Conservation (phyloP, 2,888 invertebrate genomes). For the Protodeltote pygarga region DNA sequence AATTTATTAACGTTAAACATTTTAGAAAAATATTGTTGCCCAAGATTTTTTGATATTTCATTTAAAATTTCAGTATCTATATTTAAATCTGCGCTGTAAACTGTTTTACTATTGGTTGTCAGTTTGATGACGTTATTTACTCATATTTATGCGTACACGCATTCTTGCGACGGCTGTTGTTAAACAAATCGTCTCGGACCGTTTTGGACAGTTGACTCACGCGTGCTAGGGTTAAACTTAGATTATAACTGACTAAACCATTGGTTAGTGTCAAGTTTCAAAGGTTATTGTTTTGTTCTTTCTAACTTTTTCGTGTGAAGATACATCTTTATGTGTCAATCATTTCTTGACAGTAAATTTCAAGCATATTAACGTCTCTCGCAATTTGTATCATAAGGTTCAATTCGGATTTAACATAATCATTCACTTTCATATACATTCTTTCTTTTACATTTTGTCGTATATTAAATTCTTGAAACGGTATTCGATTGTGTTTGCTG, state of each 20-base stretch:
- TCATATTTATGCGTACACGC: constrained; percentile 52
- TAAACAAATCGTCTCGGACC: constrained; percentile 54
- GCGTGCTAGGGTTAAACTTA: constrained; percentile 62
- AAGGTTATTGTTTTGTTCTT: constrained; percentile 23
- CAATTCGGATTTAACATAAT: not conserved
- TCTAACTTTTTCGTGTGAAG: not conserved
- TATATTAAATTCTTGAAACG: not conserved
- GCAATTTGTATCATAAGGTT: not conserved
- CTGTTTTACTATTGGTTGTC: constrained; percentile 21
- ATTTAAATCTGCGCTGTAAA: constrained; percentile 23
- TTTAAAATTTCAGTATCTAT: constrained; percentile 7
- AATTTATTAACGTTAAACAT: constrained; percentile 4
- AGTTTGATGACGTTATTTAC: constrained; percentile 47
- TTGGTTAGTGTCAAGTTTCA: constrained; percentile 53
- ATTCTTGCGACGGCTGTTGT: constrained; percentile 54
- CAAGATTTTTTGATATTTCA: constrained; percentile 4
- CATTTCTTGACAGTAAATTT: not conserved
- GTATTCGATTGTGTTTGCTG: not conserved
- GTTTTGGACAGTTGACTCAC: constrained; percentile 59
- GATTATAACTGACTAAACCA: constrained; percentile 51
- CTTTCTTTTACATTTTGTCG: not conserved
- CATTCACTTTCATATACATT: not conserved
- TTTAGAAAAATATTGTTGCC: constrained; percentile 10
- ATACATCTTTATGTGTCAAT: not conserved
- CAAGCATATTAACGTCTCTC: not conserved